phyloP scores from a whole-genome alignment of 2,797 vertebrate species.

The Arrhamphus sclerolepis region DNA sequence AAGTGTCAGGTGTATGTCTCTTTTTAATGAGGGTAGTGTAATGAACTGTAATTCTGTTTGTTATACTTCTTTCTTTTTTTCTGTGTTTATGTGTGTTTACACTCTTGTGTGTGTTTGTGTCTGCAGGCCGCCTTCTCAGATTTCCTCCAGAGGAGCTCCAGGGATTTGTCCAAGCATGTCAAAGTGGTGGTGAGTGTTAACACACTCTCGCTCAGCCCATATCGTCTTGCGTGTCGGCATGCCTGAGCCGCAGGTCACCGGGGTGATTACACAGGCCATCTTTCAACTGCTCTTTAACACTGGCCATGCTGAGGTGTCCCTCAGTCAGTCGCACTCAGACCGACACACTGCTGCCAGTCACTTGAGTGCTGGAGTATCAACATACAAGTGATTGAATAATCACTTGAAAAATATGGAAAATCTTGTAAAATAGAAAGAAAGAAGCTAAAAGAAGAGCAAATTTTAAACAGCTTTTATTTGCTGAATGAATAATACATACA shows the following conservation, averaged over 20 bases:
- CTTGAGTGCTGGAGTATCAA: too few relatives aligned
- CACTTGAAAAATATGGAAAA: too few relatives aligned
- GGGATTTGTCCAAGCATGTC: constrained; percentile 98
- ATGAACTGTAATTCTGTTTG: constrained; percentile 53
- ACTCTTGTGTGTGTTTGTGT: constrained; percentile 28
- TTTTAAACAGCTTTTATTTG: neutral
- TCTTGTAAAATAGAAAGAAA: too few relatives aligned
- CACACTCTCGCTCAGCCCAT: constrained; percentile 38
- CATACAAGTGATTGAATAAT: too few relatives aligned
- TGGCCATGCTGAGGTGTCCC: constrained; percentile 22
- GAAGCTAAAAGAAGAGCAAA: too few relatives aligned
- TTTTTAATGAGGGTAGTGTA: constrained; percentile 52
- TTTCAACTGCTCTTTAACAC: constrained; percentile 36
- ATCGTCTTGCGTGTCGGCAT: constrained; percentile 58
- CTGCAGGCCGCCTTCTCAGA: constrained; percentile 96
- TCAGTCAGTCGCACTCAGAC: neutral
- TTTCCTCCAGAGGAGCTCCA: constrained; percentile 98
- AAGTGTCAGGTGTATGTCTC: neutral
- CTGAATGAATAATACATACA: neutral
- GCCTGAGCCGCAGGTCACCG: constrained; percentile 41
- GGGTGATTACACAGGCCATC: constrained; percentile 54
- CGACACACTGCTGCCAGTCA: too few relatives aligned
- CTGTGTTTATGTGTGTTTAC: constrained; percentile 24
- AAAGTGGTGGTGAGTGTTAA: constrained; percentile 94
- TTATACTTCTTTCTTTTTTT: constrained; percentile 18